Base-by-base conservation (phyloP, 35 echinoderm and acorn worm genomes). In the Lytechinus variegatus region DNA sequence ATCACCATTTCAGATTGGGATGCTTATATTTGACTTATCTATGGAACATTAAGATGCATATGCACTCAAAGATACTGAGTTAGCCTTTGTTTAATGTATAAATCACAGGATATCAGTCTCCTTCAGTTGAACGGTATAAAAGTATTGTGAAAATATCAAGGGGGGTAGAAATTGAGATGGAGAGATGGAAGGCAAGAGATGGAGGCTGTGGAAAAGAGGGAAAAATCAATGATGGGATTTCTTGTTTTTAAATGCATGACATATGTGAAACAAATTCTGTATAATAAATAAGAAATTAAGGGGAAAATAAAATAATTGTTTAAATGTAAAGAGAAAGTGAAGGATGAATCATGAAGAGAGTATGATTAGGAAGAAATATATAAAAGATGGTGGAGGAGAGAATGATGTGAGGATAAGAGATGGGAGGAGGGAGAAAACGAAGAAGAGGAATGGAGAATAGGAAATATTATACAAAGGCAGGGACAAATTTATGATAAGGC, bases 51-150 rank as follows among this genome's bases (percentile, higher is more conserved):
- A 79, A 79, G 24, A 79, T 79, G 66, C 66, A 16, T 79, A 79
- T 19, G 8, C 66, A 79, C 66, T 79, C 3, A 24, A 44, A 79
- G 66, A 79, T 79, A 79, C 66, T 79, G 66, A 19, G 66, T 19
- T 79, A 79, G 66, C 66, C 66, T 24, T 79, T 79, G 66, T 79
- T 79, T 79, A 79, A 79, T 79, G 66, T 79, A 79, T 79, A 79
- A 79, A 79, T 79, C 66, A 79, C 14, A 79, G 19, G 66, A 79
- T 79, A 79, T 19, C 66, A 44, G 21, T 79, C 66, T 79, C 19
- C 66, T 79, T 79, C 66, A 79, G 66, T 19, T 24, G 66, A 79
- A n/a, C n/a, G 4, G 66, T 79, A 44, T 44, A 79, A 16, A 79
- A 79, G 66, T n/a, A 79, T 24, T 24, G 33, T 44, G 33, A 79